Base-by-base conservation (phyloP, 1,140 invertebrate genomes). In the Zaprionus ornatus region DNA sequence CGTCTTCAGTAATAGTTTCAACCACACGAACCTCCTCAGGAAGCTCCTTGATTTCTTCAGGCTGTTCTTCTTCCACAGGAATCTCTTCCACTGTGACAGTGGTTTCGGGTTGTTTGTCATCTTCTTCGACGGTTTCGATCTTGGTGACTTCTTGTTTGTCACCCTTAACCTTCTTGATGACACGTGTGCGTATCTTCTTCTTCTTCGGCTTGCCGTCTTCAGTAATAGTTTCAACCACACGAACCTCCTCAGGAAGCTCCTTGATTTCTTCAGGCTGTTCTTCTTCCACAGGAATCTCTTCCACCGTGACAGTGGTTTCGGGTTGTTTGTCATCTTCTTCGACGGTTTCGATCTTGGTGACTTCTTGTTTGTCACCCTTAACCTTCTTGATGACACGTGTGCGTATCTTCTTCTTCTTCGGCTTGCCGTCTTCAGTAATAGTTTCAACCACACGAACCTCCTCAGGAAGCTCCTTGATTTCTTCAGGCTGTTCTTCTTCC, bases 61-160 rank as follows among this genome's bases (percentile, higher is more conserved):
- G 61, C 2, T 45, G 3, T 4, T 83, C 60, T 4, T 83, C 60
- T 55, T 80, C 64, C 0, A 75, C 60, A 17, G 72, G 60, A 25
- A 74, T 23, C 19, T 74, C 66, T 42, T 75, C 73, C 5, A 70
- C 59, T n/a, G 71, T 83, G 23, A 91, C 79, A 29, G 72, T 83
- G 27, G 74, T 72, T 45, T 67, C 90, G 15, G 79, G 75, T 21
- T 48, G 27, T 50, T 84, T 80, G 12, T 74, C 83, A 52, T 88
- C 84, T 57, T 82, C 78, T 67, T 82, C 73, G 13, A 88, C 50
- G 21, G 72, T 91, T 35, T 92, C 75, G 57, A 93, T 92, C 78
- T 93, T 90, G 4, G 91, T 92, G 13, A 72, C 80, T 78, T 93
- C 84, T 78, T 91, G 65, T 72, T 85, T 92, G 23, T 63, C 80